Conservation (phyloP, 2,888 invertebrate genomes). For the Dryomyza anilis region DNA sequence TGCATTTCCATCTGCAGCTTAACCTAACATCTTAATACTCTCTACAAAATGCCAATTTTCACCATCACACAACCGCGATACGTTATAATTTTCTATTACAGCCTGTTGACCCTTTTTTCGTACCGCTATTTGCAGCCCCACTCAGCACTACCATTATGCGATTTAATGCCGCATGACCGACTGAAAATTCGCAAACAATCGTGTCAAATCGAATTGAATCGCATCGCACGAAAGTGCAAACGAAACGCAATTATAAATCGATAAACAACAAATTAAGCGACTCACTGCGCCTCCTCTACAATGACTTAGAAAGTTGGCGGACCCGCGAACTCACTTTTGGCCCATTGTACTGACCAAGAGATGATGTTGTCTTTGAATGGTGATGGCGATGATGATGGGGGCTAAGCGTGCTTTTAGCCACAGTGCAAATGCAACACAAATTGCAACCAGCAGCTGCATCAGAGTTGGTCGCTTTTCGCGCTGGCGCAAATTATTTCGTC, state of each 20-base stretch:
- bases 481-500: conserved; percentile 4
- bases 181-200: background rate
- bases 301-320: background rate
- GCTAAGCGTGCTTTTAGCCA: too few species aligned
- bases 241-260: conserved; percentile 32
- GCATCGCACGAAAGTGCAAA: conserved; percentile 1
- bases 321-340: background rate
- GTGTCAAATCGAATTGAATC: too few species aligned
- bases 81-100: too few species aligned
- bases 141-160: background rate
- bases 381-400: background rate
- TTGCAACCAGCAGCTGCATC: conserved; percentile 10
- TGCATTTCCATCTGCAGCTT: too few species aligned
- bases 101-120: too few species aligned
- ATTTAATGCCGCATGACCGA: background rate
- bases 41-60: too few species aligned
- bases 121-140: too few species aligned
- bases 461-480: conserved; percentile 5
- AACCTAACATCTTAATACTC: too few species aligned
- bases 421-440: conserved; percentile 15
- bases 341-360: background rate
- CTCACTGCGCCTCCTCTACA: background rate
- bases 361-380: background rate
- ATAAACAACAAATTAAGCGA: conserved; percentile 32
- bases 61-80: too few species aligned